Percentiles rank a stretch among this genome's conserved stretches.
phyloP scores from a whole-genome alignment of 2,797 vertebrate genomes.

The Sebastes steindachneri region DNA sequence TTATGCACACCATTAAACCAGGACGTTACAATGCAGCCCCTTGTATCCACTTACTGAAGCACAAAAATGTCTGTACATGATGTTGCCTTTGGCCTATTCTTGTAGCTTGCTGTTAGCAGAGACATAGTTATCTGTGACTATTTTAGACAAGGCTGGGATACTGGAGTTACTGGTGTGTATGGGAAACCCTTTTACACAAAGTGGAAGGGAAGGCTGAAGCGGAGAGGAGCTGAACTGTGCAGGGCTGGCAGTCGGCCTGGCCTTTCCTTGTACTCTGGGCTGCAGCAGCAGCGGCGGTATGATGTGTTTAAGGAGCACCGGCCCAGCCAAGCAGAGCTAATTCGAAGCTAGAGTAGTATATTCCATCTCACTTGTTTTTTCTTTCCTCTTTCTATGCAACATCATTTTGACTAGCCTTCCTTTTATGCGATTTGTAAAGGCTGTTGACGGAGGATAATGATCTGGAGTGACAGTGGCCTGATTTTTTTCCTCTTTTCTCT shows the following conservation, averaged over 20 bases:
- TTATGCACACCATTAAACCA: slow-evolving; percentile 50
- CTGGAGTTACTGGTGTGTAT: slow-evolving; percentile 56
- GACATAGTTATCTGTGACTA: slow-evolving; percentile 33
- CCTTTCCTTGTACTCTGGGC: slow-evolving; percentile 40
- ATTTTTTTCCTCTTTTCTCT: slow-evolving; percentile 46
- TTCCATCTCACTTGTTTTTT: slow-evolving; percentile 49
- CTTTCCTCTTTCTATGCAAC: slow-evolving; percentile 36
- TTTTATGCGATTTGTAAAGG: slow-evolving; percentile 71
- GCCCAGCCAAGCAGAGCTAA: slow-evolving; percentile 73
- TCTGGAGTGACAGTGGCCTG: slow-evolving; percentile 78
- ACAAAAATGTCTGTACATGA: slow-evolving; percentile 35
- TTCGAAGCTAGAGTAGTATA: slow-evolving; percentile 55
- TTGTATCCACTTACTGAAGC: slow-evolving; percentile 41
- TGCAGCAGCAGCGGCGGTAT: slow-evolving; percentile 23
- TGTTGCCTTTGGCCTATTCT: slow-evolving; percentile 51
- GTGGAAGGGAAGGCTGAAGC: slow-evolving; percentile 45
- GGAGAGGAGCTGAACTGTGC: slow-evolving; percentile 49
- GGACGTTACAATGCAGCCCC: slow-evolving; percentile 15
- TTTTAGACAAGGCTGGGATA: slow-evolving; percentile 48
- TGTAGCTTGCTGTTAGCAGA: slow-evolving; percentile 40
- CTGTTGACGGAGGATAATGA: slow-evolving; percentile 74
- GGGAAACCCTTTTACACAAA: slow-evolving; percentile 54
- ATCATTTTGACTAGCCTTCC: slow-evolving; percentile 65
- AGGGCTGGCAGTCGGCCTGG: slow-evolving; percentile 31
- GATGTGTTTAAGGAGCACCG: slow-evolving; percentile 68